phyloP scores from a whole-genome alignment of 2,797 vertebrate species.

The Malacoraja senta region DNA sequence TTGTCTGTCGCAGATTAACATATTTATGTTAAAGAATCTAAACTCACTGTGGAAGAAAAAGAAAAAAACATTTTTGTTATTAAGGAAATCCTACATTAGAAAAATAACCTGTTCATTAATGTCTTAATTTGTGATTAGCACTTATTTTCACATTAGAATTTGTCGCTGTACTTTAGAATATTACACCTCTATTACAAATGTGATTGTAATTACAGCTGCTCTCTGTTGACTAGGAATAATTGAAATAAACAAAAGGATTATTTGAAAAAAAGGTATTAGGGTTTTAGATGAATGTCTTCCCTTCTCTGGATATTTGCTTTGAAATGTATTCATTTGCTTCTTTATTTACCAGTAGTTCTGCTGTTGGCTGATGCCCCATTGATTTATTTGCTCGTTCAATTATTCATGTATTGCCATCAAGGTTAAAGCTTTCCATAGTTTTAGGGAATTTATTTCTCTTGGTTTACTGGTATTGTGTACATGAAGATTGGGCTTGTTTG shows the following conservation, averaged over 20 bases:
- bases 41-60: background rate
- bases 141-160: background rate
- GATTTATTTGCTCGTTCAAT: background rate
- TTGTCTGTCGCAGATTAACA: background rate
- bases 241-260: background rate
- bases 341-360: background rate
- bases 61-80: background rate
- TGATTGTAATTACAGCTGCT: too few relatives aligned
- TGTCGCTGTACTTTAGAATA: background rate
- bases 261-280: background rate
- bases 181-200: too few relatives aligned
- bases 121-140: background rate
- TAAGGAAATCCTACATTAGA: background rate
- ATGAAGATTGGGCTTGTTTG: background rate
- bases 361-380: slow-evolving; percentile 4
- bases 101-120: background rate
- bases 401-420: slow-evolving; percentile 1
- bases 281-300: background rate
- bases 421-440: background rate
- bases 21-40: background rate
- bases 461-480: background rate
- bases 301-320: background rate
- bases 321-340: slow-evolving; percentile 7
- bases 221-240: background rate
- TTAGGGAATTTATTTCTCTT: background rate